Conservation (phyloP, 2,888 invertebrate genomes). For the Sesamia inferens region DNA sequence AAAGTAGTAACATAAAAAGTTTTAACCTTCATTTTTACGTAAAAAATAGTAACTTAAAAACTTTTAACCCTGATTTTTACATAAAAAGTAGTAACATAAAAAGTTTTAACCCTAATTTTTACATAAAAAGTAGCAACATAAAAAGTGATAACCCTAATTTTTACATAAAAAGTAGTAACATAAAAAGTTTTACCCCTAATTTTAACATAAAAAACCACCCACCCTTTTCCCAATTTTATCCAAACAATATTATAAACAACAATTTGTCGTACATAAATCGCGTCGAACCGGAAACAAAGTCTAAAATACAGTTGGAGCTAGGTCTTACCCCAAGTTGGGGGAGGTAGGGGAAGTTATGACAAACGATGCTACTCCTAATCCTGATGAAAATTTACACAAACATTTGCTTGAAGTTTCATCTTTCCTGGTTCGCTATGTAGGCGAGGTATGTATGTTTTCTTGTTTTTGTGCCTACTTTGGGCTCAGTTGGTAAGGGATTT, state of each 20-base stretch:
- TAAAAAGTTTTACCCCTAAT: not conserved
- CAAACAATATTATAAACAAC: slow-evolving; percentile 30
- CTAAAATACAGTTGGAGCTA: slow-evolving; percentile 52
- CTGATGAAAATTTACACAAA: slow-evolving; percentile 61
- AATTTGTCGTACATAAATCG: slow-evolving; percentile 59
- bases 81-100: not conserved
- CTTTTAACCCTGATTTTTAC: not conserved
- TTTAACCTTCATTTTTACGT: not conserved
- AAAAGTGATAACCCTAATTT: not conserved
- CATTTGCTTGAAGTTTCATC: slow-evolving; percentile 55
- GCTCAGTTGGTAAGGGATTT: not conserved
- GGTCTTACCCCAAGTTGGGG: slow-evolving; percentile 58
- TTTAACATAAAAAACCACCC: not conserved
- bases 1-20: not conserved
- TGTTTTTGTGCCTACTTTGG: slow-evolving; percentile 29
- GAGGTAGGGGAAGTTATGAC: slow-evolving; percentile 59
- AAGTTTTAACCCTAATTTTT: not conserved
- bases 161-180: not conserved
- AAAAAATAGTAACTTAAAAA: not conserved
- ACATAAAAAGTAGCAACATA: not conserved
- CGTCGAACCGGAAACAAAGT: slow-evolving; percentile 45
- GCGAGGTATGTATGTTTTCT: slow-evolving; percentile 26
- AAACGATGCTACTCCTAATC: slow-evolving; percentile 58
- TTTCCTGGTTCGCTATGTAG: slow-evolving; percentile 15
- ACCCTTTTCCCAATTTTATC: not conserved